Conservation (phyloP, 2,888 invertebrate species). For the Microctonus brassicae region DNA sequence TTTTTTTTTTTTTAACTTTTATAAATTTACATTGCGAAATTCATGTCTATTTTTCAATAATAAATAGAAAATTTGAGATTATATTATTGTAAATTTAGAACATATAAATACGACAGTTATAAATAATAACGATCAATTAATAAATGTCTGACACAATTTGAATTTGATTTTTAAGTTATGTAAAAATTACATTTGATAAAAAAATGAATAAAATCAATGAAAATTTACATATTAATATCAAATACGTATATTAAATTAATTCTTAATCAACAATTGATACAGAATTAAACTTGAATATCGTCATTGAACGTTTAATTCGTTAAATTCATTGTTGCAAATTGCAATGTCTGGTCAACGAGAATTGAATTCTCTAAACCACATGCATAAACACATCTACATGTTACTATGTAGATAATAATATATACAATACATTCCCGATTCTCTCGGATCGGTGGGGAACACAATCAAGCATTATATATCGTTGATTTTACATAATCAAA, state of each 20-base stretch:
- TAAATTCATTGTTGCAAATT: neutral
- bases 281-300: neutral
- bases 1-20: no score
- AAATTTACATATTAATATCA: no score
- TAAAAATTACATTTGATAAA: no score
- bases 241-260: neutral
- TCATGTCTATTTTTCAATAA: no score
- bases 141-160: no score
- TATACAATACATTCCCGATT: neutral
- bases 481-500: slow-evolving; percentile 57
- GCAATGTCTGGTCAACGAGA: neutral
- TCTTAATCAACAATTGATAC: neutral
- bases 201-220: no score
- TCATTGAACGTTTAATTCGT: neutral
- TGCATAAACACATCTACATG: neutral
- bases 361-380: neutral
- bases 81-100: no score
- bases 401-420: neutral
- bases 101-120: no score
- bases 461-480: slow-evolving; percentile 34
- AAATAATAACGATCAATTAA: no score
- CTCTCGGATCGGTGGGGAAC: neutral
- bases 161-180: no score
- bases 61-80: no score
- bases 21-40: no score